Conservation (phyloP, 1,140 invertebrate species). For the Drosophila kikkawai region DNA sequence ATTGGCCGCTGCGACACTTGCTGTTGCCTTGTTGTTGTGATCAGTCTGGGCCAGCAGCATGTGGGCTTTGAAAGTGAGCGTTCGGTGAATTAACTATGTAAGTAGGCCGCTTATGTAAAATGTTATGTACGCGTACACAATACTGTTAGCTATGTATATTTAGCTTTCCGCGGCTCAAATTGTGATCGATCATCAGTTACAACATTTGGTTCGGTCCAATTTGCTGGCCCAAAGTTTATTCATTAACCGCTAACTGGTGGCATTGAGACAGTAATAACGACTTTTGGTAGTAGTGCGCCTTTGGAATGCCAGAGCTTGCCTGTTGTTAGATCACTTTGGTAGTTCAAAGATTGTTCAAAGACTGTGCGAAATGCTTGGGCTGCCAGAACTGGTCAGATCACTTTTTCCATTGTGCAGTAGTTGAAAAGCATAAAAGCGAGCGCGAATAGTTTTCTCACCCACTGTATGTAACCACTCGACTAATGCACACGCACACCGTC, state of each 20-base stretch:
- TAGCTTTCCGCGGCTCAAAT: constrained; percentile 18
- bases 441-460: constrained; percentile 43
- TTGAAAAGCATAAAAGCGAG: constrained; percentile 25
- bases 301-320: constrained; percentile 8
- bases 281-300: constrained; percentile 20
- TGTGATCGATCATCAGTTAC: constrained; percentile 44
- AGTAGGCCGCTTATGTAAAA: constrained; percentile 44
- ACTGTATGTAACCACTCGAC: constrained; percentile 49
- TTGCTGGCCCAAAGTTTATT: constrained; percentile 22
- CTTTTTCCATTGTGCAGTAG: constrained; percentile 26
- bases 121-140: constrained; percentile 17
- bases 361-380: constrained; percentile 26
- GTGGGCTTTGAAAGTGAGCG: constrained; percentile 36
- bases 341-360: constrained; percentile 24
- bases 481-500: constrained; percentile 25
- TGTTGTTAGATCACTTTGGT: constrained; percentile 40
- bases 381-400: constrained; percentile 47
- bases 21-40: constrained; percentile 13
- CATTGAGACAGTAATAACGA: constrained; percentile 35
- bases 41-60: constrained; percentile 23
- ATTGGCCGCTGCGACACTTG: constrained; percentile 26
- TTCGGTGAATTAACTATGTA: constrained; percentile 33
- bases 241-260: constrained; percentile 32
- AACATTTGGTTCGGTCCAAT: constrained; percentile 29
- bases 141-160: constrained; percentile 26